Percentiles rank a stretch among this genome's conserved stretches.
These are phyloP conservation scores for Micronycteris hirsuta DNA, from an alignment of 2,113 vertebrate genomes.

Conservation along the genomic window DNA sequence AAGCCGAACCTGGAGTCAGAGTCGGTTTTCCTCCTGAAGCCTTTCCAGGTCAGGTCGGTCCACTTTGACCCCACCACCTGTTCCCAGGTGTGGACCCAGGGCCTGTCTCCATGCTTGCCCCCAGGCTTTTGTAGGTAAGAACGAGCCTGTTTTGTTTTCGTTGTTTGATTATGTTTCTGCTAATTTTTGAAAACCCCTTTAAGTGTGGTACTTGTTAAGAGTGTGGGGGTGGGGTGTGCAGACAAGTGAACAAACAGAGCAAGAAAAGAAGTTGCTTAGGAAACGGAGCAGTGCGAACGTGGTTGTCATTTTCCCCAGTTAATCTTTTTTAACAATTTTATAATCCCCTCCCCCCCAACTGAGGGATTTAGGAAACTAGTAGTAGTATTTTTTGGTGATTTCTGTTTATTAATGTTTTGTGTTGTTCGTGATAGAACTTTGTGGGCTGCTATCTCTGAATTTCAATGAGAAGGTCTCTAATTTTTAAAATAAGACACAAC, in stretches of 20 bases:
- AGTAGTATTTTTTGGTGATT: neutral
- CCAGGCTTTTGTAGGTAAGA: conserved; percentile 60
- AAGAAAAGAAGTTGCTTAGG: neutral
- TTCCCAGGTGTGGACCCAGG: conserved; percentile 64
- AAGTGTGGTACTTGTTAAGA: neutral
- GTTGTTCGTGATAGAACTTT: neutral
- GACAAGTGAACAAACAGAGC: neutral
- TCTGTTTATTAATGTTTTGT: neutral
- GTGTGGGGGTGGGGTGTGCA: neutral
- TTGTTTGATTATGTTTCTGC: neutral
- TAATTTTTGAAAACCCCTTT: neutral
- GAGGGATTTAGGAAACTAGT: neutral
- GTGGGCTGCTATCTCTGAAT: neutral
- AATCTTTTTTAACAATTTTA: neutral
- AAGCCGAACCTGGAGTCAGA: conserved; percentile 23
- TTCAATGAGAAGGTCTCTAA: conserved; percentile 24
- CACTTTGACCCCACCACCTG: conserved; percentile 60
- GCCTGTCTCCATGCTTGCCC: conserved; percentile 46
- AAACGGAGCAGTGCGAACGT: neutral
- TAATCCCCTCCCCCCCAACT: neutral
- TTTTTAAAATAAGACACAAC: conserved; percentile 38
- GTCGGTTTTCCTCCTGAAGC: conserved; percentile 30
- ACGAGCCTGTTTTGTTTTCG: neutral
- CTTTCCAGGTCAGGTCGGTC: conserved; percentile 50
- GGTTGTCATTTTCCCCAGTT: neutral